Conservation (phyloP, 2,113 vertebrate genomes). For the Bolborhynchus lineola region DNA sequence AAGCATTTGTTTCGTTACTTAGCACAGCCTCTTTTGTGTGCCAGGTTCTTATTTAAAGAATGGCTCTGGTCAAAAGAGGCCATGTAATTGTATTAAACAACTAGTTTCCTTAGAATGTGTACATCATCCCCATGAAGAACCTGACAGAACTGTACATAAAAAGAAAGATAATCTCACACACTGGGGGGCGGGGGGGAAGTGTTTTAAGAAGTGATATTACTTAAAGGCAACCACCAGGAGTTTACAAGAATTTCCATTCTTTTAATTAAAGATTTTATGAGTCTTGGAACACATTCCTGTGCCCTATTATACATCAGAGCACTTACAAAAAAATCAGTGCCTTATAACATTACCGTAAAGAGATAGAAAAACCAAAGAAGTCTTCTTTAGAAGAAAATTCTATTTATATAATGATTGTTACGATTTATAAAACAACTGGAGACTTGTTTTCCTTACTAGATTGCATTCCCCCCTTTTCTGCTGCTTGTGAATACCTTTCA, state of each 20-base stretch:
- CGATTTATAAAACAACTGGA: neutral
- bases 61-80: neutral
- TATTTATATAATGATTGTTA: neutral
- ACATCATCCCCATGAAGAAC: neutral
- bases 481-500: neutral
- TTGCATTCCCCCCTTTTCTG: neutral
- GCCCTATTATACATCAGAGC: conserved; percentile 30
- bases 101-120: neutral
- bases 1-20: neutral
- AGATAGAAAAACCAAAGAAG: conserved; percentile 1
- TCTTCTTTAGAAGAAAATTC: neutral
- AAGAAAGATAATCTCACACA: neutral
- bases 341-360: neutral
- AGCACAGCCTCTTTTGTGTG: neutral
- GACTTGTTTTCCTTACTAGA: neutral
- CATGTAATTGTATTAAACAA: neutral
- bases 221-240: conserved; percentile 51
- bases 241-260: conserved; percentile 62
- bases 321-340: conserved; percentile 1
- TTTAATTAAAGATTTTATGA: conserved; percentile 69
- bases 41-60: neutral
- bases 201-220: conserved; percentile 34
- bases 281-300: conserved; percentile 47
- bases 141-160: neutral
- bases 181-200: neutral